Percentiles rank a stretch among this genome's conserved stretches.
These are phyloP conservation scores for Limosa lapponica DNA, from an alignment of 2,797 vertebrate species.

Conservation along the genomic window DNA sequence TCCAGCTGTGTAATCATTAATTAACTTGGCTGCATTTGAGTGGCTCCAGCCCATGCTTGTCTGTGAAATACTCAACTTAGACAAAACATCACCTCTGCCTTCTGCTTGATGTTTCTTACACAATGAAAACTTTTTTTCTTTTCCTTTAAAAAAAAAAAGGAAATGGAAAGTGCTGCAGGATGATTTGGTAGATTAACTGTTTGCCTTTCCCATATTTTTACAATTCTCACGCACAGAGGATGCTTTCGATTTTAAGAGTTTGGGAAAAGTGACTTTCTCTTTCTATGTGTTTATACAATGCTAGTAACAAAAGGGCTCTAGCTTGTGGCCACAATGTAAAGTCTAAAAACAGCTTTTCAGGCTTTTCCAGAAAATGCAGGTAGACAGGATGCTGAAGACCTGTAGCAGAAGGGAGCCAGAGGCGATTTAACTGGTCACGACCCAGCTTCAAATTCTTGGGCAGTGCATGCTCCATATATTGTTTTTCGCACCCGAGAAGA, in stretches of 20 bases:
- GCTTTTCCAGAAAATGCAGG: neutral
- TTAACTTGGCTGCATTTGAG: conserved; percentile 67
- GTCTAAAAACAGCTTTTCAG: neutral
- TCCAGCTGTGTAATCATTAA: conserved; percentile 73
- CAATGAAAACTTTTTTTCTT: neutral
- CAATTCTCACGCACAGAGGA: neutral
- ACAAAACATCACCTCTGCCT: conserved; percentile 33
- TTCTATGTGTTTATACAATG: neutral
- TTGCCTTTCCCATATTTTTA: neutral
- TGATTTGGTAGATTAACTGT: neutral
- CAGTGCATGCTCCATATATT: neutral
- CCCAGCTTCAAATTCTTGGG: neutral
- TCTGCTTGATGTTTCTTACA: neutral
- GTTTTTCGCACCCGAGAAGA: neutral
- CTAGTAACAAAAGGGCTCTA: neutral
- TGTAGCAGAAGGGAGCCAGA: neutral
- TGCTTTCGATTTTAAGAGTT: neutral
- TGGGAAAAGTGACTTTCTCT: neutral
- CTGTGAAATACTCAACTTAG: conserved; percentile 28
- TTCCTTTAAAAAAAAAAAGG: neutral
- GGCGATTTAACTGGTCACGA: neutral
- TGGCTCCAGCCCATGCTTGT: conserved; percentile 31
- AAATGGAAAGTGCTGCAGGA: neutral
- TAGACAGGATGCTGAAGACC: neutral
- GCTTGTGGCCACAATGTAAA: neutral